Percentiles rank a stretch among this genome's conserved stretches.
phyloP scores from a whole-genome alignment of 2,888 invertebrate species.

The Pediacus dermestoides region DNA sequence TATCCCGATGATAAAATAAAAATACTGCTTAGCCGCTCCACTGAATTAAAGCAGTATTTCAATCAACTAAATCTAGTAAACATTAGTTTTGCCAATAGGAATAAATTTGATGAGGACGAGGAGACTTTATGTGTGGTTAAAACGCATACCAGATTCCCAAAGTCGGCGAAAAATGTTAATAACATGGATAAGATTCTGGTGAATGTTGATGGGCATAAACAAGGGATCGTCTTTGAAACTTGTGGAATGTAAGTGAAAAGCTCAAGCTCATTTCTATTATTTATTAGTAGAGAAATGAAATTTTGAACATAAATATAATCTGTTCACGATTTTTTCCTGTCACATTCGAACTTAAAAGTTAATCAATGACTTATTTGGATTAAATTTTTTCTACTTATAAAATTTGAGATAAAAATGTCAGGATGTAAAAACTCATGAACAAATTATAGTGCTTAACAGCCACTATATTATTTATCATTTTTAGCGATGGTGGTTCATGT shows the following conservation, averaged over 20 bases:
- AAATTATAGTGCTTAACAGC: too few species aligned
- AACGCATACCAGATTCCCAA: conserved; percentile 58
- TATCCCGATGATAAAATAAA: conserved; percentile 47
- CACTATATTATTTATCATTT: conserved; percentile 17
- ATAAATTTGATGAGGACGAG: conserved; percentile 19
- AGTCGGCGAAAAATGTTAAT: conserved; percentile 55
- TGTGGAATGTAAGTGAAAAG: conserved; percentile 51
- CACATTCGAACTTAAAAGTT: too few species aligned
- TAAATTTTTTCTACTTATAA: too few species aligned
- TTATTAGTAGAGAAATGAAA: too few species aligned
- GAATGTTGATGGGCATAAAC: conserved; percentile 62
- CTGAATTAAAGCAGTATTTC: conserved; percentile 22
- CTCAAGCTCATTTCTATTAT: too few species aligned
- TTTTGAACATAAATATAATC: too few species aligned
- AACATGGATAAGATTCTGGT: conserved; percentile 63
- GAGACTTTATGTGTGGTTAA: conserved; percentile 33
- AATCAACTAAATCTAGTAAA: neutral
- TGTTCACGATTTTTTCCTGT: too few species aligned
- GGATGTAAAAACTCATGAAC: too few species aligned
- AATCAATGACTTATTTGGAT: too few species aligned
- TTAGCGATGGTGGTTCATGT: conserved; percentile 27
- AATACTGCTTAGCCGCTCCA: conserved; percentile 26
- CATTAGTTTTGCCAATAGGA: conserved; percentile 2
- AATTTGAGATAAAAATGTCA: too few species aligned
- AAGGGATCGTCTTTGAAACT: conserved; percentile 68